Conservation (phyloP, 2,888 invertebrate genomes). For the Liodrosophila aerea region DNA sequence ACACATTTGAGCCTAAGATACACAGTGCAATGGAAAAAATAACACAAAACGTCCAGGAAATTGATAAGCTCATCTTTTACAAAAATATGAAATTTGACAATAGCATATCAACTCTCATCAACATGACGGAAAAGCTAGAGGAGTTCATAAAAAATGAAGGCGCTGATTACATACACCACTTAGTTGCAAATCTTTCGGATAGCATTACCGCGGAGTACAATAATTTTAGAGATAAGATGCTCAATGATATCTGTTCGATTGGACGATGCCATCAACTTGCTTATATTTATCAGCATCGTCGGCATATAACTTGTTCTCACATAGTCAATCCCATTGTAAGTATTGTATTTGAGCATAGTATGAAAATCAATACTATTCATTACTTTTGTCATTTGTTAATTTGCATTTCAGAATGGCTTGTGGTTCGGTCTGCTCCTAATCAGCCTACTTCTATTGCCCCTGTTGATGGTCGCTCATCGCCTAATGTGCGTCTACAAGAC, state of each 20-base stretch:
- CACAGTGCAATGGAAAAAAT: too few species aligned
- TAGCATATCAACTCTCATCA: too few species aligned
- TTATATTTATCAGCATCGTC: slow-evolving; percentile 6
- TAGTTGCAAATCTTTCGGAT: slow-evolving; percentile 19
- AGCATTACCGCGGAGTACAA: not conserved
- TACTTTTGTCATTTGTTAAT: not conserved
- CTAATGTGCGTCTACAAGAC: slow-evolving; percentile 86
- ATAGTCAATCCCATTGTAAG: slow-evolving; percentile 37
- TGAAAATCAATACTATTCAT: too few species aligned
- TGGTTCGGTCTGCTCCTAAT: slow-evolving; percentile 95
- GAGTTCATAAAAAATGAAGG: slow-evolving; percentile 9
- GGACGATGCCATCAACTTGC: slow-evolving; percentile 2
- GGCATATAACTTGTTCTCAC: slow-evolving; percentile 8
- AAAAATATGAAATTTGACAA: too few species aligned
- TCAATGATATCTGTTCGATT: not conserved
- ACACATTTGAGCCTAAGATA: too few species aligned
- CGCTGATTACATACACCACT: not conserved
- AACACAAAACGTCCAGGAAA: too few species aligned
- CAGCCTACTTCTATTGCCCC: slow-evolving; percentile 90
- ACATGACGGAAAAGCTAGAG: not conserved
- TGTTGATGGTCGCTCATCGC: slow-evolving; percentile 89
- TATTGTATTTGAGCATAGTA: not conserved
- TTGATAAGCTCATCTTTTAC: too few species aligned
- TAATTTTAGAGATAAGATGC: not conserved
- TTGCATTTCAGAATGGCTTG: slow-evolving; percentile 90